These are phyloP conservation scores for Exephanes ischioxanthus DNA, from an alignment of 2,888 invertebrate species.

Conservation along the genomic window DNA sequence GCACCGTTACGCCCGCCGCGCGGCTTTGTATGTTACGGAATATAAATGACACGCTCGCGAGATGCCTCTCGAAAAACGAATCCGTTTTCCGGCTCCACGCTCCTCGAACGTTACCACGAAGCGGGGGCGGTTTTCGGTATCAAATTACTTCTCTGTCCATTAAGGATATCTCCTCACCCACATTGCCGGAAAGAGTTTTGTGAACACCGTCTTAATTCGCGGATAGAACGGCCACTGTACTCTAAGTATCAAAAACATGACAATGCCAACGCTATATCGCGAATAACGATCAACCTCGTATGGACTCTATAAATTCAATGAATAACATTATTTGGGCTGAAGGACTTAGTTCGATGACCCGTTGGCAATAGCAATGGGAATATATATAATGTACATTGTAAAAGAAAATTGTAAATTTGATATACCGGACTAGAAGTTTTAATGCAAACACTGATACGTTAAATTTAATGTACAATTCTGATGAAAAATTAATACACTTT, in stretches of 20 bases:
- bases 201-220: neutral
- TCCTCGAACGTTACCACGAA: neutral
- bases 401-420: too few species aligned
- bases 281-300: neutral
- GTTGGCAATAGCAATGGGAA: too few species aligned
- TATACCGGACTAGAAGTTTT: too few species aligned
- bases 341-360: too few species aligned
- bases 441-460: too few species aligned
- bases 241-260: neutral
- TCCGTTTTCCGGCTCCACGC: slow-evolving; percentile 22
- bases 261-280: neutral
- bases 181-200: neutral
- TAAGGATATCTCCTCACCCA: neutral
- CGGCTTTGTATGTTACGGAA: slow-evolving; percentile 43
- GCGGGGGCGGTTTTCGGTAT: slow-evolving; percentile 40
- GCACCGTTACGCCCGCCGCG: slow-evolving; percentile 23
- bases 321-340: neutral
- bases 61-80: slow-evolving; percentile 54
- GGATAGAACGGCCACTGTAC: neutral
- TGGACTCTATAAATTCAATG: neutral
- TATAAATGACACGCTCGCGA: slow-evolving; percentile 42
- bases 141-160: slow-evolving; percentile 20
- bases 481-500: too few species aligned
- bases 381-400: too few species aligned
- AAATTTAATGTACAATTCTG: too few species aligned